These are phyloP conservation scores for Sesia apiformis DNA, from an alignment of 2,888 invertebrate genomes.

Conservation along the genomic window DNA sequence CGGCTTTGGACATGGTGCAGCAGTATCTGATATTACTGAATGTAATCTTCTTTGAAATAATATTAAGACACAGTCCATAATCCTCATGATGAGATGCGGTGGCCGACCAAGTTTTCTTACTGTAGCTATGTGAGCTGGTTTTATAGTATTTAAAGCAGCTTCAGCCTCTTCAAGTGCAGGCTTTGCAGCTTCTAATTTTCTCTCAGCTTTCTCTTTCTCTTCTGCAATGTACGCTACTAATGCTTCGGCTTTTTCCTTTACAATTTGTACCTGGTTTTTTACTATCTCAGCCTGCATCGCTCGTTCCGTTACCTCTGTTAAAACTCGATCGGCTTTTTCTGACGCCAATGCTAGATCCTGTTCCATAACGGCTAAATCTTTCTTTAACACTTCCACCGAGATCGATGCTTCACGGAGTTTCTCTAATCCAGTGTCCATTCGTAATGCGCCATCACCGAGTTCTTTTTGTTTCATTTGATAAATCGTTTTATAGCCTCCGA, in stretches of 20 bases:
- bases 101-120: slow-evolving; percentile 96
- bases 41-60: slow-evolving; percentile 93
- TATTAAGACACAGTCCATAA: slow-evolving; percentile 97
- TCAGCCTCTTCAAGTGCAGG: slow-evolving; percentile 97
- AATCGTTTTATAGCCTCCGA: slow-evolving; percentile 95
- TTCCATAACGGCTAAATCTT: slow-evolving; percentile 95
- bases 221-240: slow-evolving; percentile 89
- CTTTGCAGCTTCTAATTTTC: slow-evolving; percentile 95
- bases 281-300: slow-evolving; percentile 97
- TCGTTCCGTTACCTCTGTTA: slow-evolving; percentile 92
- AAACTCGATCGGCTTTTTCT: slow-evolving; percentile 90
- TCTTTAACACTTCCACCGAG: slow-evolving; percentile 92
- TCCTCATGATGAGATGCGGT: slow-evolving; percentile 97
- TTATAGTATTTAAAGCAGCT: slow-evolving; percentile 94
- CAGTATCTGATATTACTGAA: slow-evolving; percentile 85
- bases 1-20: slow-evolving; percentile 91
- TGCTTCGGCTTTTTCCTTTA: slow-evolving; percentile 95
- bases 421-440: slow-evolving; percentile 97
- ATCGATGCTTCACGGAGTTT: slow-evolving; percentile 96
- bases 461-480: slow-evolving; percentile 92
- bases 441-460: slow-evolving; percentile 88
- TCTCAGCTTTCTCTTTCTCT: slow-evolving; percentile 93
- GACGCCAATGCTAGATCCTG: slow-evolving; percentile 94
- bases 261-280: slow-evolving; percentile 95
- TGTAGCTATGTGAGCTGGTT: slow-evolving; percentile 96